Base-by-base conservation (phyloP, 2,113 vertebrate genomes). In the Psittacula cyanocephala region DNA sequence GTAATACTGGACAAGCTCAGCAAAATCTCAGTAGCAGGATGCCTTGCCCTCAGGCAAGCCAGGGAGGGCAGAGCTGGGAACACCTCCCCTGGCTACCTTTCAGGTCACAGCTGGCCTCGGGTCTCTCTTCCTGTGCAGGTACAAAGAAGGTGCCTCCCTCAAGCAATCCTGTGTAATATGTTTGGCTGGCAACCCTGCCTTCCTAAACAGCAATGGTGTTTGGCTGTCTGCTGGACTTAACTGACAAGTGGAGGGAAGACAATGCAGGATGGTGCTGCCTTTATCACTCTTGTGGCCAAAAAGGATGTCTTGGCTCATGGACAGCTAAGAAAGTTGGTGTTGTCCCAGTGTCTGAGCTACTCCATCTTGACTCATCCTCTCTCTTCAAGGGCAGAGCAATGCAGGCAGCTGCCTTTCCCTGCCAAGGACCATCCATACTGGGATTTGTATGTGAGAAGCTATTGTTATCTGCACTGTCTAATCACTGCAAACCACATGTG, bases 281-380 rank as follows among this genome's bases (percentile, higher is more conserved):
- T 65, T 49, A 47, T 46, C 44, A 31, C 10, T 46, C 22, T 46
- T 12, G n/a, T 31, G 10, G 41, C 68, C 44, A 24, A 59, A 59
- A 59, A 76, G 25, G 33, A 57, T 41, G 17, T 31, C 50, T 62
- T 77, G 35, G 24, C 29, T 71, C 13, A 8, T 16, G 19, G 6
- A 17, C 0, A 3, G 10, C 17, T 59, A 37, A 86, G 44, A 84
- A 71, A 78, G 2, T 31, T 81, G 0, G 0, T 55, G 69, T 57
- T 88, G 76, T 13, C 62, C 15, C 47, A 43, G 46, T 27, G 64
- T 46, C 69, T n/a, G 46, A 62, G 44, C 31, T 71, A 17, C 28
- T 74, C 70, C 17, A 3, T 59, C 17, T 84, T 81, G 44, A 59
- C 31, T 86, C 69, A 65, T 65, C 52, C 7, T 76, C 24, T 27